A percentile compares a stretch with the other conserved stretches of the same genome.
Evolutionary conservation across 37 sponge, comb jelly and placozoan species (phyloP).

Genomic region (Beroe forskalii): DNA sequence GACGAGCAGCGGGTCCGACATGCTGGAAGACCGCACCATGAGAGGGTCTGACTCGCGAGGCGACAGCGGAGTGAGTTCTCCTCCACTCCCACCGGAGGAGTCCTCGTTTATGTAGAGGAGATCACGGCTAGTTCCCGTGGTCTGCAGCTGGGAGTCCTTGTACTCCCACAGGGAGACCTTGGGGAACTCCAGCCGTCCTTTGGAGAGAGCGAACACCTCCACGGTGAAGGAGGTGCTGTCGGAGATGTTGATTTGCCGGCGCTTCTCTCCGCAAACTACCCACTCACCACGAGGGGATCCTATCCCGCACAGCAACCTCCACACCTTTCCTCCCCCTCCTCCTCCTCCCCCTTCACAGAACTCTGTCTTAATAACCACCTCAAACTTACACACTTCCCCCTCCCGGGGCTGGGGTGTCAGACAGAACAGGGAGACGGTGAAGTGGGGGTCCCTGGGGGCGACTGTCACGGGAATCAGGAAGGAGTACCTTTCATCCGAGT

Average conservation of each 20-base stretch:
- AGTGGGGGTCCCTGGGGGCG: constrained; percentile 4
- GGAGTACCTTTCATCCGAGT: not conserved
- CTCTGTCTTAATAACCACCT: not conserved
- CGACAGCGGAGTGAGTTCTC: not conserved
- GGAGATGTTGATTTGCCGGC: not conserved
- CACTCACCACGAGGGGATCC: constrained; percentile 3
- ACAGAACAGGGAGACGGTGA: not conserved
- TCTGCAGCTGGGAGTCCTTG: constrained; percentile 54
- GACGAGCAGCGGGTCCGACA: not conserved
- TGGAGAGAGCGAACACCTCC: not conserved
- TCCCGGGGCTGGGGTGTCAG: not conserved
- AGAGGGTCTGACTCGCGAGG: constrained; percentile 7
- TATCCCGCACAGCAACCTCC: constrained; percentile 53
- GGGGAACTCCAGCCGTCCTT: constrained; percentile 20
- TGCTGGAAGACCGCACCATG: not conserved
- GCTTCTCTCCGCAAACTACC: constrained; percentile 24
- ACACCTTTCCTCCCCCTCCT: too few relatives aligned
- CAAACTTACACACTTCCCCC: constrained; percentile 21
- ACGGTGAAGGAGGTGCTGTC: not conserved
- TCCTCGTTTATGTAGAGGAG: constrained; percentile 12
- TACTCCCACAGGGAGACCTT: constrained; percentile 21
- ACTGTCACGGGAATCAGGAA: not conserved
- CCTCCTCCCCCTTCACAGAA: not conserved
- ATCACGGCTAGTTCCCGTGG: constrained; percentile 24
- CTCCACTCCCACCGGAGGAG: not conserved